Conservation (phyloP, 2,797 vertebrate genomes). For the Pangasius larnaudii region DNA sequence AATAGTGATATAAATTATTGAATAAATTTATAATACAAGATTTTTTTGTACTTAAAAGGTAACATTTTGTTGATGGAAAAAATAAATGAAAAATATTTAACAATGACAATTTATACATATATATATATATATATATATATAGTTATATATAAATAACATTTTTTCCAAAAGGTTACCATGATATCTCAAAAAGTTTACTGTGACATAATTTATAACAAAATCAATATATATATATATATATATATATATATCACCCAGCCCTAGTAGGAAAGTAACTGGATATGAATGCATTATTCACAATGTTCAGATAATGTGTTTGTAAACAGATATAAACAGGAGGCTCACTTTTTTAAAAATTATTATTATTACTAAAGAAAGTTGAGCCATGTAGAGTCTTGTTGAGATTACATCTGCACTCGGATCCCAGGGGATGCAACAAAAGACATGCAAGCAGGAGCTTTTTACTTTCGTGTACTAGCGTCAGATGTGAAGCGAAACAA, state of each 20-base stretch:
- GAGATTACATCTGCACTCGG: not conserved
- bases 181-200: not conserved
- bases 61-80: not conserved
- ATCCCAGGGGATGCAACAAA: not conserved
- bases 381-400: not conserved
- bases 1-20: not conserved
- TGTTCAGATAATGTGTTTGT: not conserved
- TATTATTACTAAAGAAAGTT: no score
- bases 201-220: not conserved
- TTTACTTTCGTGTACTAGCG: not conserved
- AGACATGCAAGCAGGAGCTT: not conserved
- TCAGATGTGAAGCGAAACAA: not conserved
- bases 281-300: no score
- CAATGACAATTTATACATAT: not conserved
- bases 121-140: no score
- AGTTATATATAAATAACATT: no score
- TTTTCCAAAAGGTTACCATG: not conserved
- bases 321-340: not conserved
- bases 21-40: not conserved
- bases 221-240: not conserved
- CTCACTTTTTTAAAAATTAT: no score
- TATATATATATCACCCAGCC: not conserved
- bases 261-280: not conserved
- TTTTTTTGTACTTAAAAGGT: not conserved
- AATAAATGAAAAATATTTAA: not conserved